A percentile compares a stretch with the other conserved stretches of the same genome.
phyloP scores from a whole-genome alignment of 1,140 invertebrate species.

The Thaumatotibia leucotreta region DNA sequence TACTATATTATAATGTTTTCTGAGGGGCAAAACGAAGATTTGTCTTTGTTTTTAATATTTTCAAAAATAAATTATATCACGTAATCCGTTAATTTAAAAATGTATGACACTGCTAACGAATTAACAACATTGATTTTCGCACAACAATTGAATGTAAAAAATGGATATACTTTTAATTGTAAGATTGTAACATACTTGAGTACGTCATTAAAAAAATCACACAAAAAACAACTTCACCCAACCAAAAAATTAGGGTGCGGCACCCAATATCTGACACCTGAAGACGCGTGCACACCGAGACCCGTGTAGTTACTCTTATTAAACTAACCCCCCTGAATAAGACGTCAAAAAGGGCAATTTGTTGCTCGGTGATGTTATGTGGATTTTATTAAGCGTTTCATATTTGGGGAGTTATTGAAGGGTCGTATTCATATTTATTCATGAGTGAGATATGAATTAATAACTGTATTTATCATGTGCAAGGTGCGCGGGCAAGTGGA shows the following conservation, averaged over 20 bases:
- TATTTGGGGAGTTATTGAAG: constrained; percentile 45
- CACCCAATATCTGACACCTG: constrained; percentile 17
- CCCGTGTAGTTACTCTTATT: background rate
- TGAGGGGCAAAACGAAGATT: too few relatives aligned
- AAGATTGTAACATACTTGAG: background rate
- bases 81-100: too few relatives aligned
- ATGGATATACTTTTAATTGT: background rate
- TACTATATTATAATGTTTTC: too few relatives aligned
- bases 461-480: constrained; percentile 2
- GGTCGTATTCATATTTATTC: constrained; percentile 13
- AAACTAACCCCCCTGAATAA: constrained; percentile 40
- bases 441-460: constrained; percentile 12
- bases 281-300: constrained; percentile 14
- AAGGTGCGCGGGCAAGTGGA: background rate
- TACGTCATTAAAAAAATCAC: background rate
- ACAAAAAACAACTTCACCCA: background rate
- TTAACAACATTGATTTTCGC: too few relatives aligned
- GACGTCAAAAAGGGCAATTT: constrained; percentile 70
- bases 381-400: constrained; percentile 65
- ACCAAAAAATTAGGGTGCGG: constrained; percentile 16
- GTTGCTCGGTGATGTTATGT: constrained; percentile 37
- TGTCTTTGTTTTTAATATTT: too few relatives aligned
- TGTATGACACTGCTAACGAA: too few relatives aligned
- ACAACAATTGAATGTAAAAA: too few relatives aligned
- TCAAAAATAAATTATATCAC: too few relatives aligned